A percentile compares a stretch with the other conserved stretches of the same genome.
phyloP scores from a whole-genome alignment of 2,888 invertebrate species.

The Scaptomyza polygonia region DNA sequence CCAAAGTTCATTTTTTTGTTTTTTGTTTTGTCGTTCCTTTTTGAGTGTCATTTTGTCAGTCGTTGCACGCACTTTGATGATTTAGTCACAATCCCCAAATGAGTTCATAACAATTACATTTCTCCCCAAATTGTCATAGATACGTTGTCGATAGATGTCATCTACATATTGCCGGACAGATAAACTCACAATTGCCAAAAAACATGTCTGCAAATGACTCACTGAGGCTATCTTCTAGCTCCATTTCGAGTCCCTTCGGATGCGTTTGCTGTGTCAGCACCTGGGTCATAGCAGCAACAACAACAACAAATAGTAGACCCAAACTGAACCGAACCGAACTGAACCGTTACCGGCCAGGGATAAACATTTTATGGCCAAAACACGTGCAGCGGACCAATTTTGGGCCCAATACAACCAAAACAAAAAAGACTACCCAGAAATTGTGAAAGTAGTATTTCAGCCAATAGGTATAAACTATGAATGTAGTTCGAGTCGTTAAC shows the following conservation, averaged over 20 bases:
- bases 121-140: constrained; percentile 43
- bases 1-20: constrained; percentile 18
- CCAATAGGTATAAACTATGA: constrained; percentile 34
- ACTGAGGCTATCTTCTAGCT: constrained; percentile 21
- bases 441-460: constrained; percentile 6
- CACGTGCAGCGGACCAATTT: constrained; percentile 57
- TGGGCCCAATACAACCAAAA: background rate
- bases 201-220: constrained; percentile 40
- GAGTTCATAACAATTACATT: constrained; percentile 76
- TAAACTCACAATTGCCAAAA: constrained; percentile 57
- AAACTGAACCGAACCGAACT: constrained; percentile 23
- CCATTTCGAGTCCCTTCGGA: constrained; percentile 8
- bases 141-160: background rate
- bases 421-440: background rate
- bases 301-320: constrained; percentile 13
- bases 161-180: constrained; percentile 28
- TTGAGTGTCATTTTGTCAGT: constrained; percentile 36
- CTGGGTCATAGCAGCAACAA: constrained; percentile 24
- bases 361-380: constrained; percentile 62
- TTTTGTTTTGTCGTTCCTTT: constrained; percentile 16
- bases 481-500: constrained; percentile 24
- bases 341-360: constrained; percentile 33
- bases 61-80: constrained; percentile 58
- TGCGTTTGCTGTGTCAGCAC: constrained; percentile 54
- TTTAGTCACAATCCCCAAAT: constrained; percentile 46